Percentiles rank a stretch among this genome's conserved stretches.
phyloP scores from a whole-genome alignment of 53 echinoderm and acorn worm species.

The Zoroaster sp. region DNA sequence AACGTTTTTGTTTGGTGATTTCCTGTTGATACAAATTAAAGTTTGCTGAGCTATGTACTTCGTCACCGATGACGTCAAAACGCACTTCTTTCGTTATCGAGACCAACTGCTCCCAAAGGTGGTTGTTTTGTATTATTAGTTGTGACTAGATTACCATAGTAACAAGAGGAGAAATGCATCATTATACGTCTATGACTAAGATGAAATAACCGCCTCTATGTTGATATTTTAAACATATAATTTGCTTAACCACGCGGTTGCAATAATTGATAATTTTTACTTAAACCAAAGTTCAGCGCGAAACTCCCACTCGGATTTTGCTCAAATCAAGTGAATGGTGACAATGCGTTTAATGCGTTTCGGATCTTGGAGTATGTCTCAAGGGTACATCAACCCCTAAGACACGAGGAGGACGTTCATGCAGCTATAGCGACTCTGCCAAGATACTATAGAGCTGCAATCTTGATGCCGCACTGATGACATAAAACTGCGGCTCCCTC shows the following conservation, averaged over 20 bases:
- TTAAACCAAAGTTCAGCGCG: background rate
- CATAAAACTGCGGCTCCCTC: background rate
- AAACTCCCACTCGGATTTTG: background rate
- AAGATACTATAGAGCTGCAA: background rate
- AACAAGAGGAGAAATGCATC: background rate
- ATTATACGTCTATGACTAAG: background rate
- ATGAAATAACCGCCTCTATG: background rate
- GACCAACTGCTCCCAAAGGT: constrained; percentile 42
- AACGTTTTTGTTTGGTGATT: background rate
- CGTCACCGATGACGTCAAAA: constrained; percentile 50
- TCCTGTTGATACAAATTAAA: constrained; percentile 35
- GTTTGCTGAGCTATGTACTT: background rate
- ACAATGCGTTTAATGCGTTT: constrained; percentile 5
- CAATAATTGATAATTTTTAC: background rate
- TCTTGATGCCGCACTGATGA: background rate
- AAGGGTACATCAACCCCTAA: background rate
- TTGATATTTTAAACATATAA: background rate
- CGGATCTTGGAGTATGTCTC: background rate
- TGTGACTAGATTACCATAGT: constrained; percentile 29
- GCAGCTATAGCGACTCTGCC: background rate
- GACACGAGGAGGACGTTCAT: background rate
- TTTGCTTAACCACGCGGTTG: background rate
- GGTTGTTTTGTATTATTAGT: constrained; percentile 7
- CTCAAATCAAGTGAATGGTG: background rate
- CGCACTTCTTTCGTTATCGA: background rate